A percentile compares a stretch with the other conserved stretches of the same genome.
Conservation (phyloP, 2,113 vertebrate species). For the Zosterops hypoxanthus region DNA sequence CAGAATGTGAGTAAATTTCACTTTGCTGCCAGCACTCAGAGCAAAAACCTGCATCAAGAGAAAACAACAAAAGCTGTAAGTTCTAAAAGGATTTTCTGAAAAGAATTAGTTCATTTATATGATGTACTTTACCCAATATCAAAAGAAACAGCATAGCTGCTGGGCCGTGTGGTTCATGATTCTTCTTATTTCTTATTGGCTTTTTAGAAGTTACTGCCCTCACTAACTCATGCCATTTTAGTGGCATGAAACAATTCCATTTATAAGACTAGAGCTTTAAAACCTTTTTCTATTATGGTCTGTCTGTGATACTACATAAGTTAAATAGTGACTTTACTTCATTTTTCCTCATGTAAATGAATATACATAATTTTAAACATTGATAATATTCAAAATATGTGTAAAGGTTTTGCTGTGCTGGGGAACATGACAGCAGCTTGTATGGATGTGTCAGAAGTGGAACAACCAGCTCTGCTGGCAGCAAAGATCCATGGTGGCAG, state of each 20-base stretch:
- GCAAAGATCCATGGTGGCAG: neutral
- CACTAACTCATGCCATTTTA: neutral
- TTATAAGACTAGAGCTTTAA: neutral
- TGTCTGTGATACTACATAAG: neutral
- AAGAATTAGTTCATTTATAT: slow-evolving; percentile 41
- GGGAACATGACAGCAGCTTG: neutral
- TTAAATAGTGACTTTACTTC: neutral
- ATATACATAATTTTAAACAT: neutral
- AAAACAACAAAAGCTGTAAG: slow-evolving; percentile 46
- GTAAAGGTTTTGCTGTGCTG: neutral
- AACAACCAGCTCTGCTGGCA: neutral
- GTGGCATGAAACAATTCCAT: neutral
- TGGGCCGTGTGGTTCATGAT: neutral
- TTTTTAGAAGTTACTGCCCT: neutral
- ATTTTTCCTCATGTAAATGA: neutral
- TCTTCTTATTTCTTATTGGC: neutral
- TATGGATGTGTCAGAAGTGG: neutral
- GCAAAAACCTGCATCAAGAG: slow-evolving; percentile 47
- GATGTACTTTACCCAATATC: slow-evolving; percentile 33
- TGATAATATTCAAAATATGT: neutral
- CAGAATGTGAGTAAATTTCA: slow-evolving; percentile 44
- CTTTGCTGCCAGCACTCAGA: slow-evolving; percentile 44
- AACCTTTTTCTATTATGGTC: neutral
- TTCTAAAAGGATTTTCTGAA: slow-evolving; percentile 49
- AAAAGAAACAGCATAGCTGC: slow-evolving; percentile 24